These are phyloP conservation scores for Encarsia formosa DNA, from an alignment of 2,888 invertebrate genomes.

Conservation along the genomic window DNA sequence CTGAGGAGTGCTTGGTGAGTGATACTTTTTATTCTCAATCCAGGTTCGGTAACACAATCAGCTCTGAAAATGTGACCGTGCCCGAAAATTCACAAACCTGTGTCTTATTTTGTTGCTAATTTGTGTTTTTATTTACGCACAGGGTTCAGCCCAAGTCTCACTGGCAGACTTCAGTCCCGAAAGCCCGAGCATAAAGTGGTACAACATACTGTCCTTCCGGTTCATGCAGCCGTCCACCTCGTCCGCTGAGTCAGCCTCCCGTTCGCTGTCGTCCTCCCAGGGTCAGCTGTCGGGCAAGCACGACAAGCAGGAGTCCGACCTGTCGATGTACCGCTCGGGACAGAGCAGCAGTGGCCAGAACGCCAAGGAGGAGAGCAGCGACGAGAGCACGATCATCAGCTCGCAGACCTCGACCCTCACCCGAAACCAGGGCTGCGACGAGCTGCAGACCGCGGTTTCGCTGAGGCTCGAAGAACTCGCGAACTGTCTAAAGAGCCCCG, in stretches of 20 bases:
- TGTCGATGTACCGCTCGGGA: constrained; percentile 47
- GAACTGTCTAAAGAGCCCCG: constrained; percentile 50
- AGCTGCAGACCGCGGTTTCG: constrained; percentile 54
- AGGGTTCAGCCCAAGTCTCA: constrained; percentile 95
- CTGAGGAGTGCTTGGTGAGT: constrained; percentile 83
- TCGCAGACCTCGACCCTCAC: constrained; percentile 95
- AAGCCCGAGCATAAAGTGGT: constrained; percentile 81
- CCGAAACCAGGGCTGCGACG: constrained; percentile 66
- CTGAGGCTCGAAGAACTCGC: constrained; percentile 56
- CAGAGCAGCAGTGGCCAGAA: constrained; percentile 48
- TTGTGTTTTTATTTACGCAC: constrained; percentile 31
- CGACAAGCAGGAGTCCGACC: constrained; percentile 55
- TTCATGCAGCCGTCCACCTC: constrained; percentile 62
- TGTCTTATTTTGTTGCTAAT: no score
- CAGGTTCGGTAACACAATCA: no score
- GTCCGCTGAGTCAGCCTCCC: constrained; percentile 25
- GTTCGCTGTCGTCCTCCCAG: constrained; percentile 29
- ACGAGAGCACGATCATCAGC: constrained; percentile 93
- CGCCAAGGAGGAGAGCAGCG: constrained; percentile 82
- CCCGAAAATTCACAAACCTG: no score
- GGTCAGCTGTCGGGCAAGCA: constrained; percentile 37
- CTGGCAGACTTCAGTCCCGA: constrained; percentile 90
- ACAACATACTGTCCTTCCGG: constrained; percentile 85
- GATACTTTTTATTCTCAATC: no score
- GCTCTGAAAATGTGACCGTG: no score